Base-by-base conservation (phyloP, 2,888 invertebrate genomes). In the Dioctria rufipes region DNA sequence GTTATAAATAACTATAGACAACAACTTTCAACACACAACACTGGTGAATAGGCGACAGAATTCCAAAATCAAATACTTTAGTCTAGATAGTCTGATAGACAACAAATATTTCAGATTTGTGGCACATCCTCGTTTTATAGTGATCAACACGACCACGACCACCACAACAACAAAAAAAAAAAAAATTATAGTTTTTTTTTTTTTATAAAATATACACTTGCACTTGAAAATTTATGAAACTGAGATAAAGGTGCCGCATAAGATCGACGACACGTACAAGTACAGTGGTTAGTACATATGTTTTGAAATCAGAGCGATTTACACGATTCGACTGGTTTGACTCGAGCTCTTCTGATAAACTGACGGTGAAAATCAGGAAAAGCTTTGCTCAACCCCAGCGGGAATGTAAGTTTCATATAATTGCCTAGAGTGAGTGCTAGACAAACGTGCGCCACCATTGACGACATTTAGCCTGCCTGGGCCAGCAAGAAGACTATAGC, bases 291-390 rank as follows among this genome's bases (percentile, higher is more conserved):
- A 25, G 25, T 25, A 25, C n/a, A 2, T 25, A 11, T 54, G 54
- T n/a, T 54, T 11, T 8, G 54, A 46, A 46, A 54, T 54, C 54
- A 11, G 61, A 61, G 25, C 61, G 39, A 61, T 61, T 61, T 60
- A 42, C 58, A n/a, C 54, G 73, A 73, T 25, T 54, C 13, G 60
- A 73, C 73, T 73, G 42, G 9, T 46, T 71, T 71, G 51, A 8
- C 69, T 73, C 60, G 73, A 73, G 73, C 69, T 58, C 73, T 42
- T 13, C 73, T 58, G 73, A 73, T 73, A 73, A 73, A 73, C 73
- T 73, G 60, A 73, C 6, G 25, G 42, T 73, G 73, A 13, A 73
- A 73, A 60, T 73, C 73, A 73, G 73, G 60, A 73, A 73, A 73
- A 73, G 73, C 73, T 73, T 25, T 40, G 42, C 73, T 73, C 60